Base-by-base conservation (phyloP, 2,113 vertebrate species). In the Microcebus murinus region DNA sequence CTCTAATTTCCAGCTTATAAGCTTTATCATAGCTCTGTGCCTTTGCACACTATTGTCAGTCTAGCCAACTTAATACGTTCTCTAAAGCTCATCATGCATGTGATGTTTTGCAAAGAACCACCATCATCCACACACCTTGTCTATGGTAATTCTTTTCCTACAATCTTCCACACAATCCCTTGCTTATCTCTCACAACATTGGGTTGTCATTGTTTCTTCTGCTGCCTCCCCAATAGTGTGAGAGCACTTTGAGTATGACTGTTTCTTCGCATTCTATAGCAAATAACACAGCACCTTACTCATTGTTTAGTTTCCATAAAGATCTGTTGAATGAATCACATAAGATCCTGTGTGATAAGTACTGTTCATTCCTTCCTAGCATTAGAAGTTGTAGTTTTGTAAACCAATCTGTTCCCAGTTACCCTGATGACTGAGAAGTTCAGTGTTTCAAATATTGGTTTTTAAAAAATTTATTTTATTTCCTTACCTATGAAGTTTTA, bases 101-200 rank as follows among this genome's bases (percentile, higher is more conserved):
- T 71, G 18, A 80, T 20, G 27, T 73, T 12, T 17, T 79, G 0
- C 4, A 84, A 87, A 18, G n/a, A 76, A 2, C 1, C 14, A 20
- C 15, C n/a, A 17, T 48, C 17, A 73, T 1, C 8, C 55, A 34
- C 0, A 23, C 3, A 31, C 2, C 3, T 27, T 61, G 0, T 68
- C 27, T 12, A 0, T 9, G 5, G 7, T 52, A 55, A 50, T 59
- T 87, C 6, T 31, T 80, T 80, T 90, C 48, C 9, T 81, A 7
- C 34, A 5, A 9, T 6, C 73, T 89, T 84, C 23, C 14, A 18
- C 13, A 65, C 6, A 18, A 50, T 1, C 27, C 13, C 18, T 82
- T 79, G 18, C 31, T 61, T 67, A 27, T 92, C 27, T 84, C 29
- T 85, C 39, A 76, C 39, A 18, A 74, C 13, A 18, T 6, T 74